Conservation (phyloP, 2,113 vertebrate species). For the Brachionichthys hirsutus region DNA sequence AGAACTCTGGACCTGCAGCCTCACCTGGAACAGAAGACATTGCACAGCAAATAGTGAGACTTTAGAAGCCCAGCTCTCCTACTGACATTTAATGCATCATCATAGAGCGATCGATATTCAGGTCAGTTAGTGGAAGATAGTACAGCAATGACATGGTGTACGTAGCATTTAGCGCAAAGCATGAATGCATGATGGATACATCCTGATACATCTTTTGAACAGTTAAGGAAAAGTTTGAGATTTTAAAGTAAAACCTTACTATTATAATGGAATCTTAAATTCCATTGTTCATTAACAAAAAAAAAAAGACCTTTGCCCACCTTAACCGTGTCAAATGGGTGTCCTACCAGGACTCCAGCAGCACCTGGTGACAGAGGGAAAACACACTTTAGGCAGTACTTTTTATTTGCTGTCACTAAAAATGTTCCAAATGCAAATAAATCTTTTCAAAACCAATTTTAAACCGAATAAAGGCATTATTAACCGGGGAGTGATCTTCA, state of each 20-base stretch:
- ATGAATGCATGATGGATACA: not conserved
- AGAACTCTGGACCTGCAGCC: conserved; percentile 92
- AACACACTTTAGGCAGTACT: too few relatives aligned
- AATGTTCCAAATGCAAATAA: too few relatives aligned
- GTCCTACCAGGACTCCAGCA: conserved; percentile 95
- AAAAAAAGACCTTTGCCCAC: conserved; percentile 74
- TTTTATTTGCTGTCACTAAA: not conserved
- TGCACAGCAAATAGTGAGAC: not conserved
- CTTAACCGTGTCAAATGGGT: conserved; percentile 98
- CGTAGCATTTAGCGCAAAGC: not conserved
- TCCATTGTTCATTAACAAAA: not conserved
- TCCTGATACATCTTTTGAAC: not conserved
- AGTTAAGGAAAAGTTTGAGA: not conserved
- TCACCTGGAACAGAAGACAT: conserved; percentile 80
- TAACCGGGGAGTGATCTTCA: too few relatives aligned
- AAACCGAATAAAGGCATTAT: too few relatives aligned
- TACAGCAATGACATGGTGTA: not conserved
- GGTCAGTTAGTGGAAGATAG: not conserved
- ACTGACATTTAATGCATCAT: not conserved
- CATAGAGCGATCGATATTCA: not conserved
- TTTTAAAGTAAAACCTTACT: too few relatives aligned
- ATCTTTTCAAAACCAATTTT: too few relatives aligned
- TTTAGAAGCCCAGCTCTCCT: not conserved
- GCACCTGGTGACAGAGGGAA: conserved; percentile 80
- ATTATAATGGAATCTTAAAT: not conserved